Evolutionary conservation across 2,888 invertebrate species (phyloP).

Genomic region (Diarsia rubi): DNA sequence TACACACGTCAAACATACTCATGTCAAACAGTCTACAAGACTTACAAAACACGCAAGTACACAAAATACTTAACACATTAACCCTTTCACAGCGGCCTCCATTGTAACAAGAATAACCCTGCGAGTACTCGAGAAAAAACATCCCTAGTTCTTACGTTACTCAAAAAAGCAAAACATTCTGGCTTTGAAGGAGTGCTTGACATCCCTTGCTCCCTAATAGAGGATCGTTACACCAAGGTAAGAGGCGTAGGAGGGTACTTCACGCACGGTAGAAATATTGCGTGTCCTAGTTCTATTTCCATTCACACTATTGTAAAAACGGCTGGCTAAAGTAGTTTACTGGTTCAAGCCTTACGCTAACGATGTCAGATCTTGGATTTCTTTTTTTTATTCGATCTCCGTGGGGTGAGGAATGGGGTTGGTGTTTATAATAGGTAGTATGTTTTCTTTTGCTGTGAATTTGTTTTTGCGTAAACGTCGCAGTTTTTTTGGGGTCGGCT

Average conservation of each 20-base stretch:
- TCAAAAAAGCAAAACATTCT: constrained; percentile 77
- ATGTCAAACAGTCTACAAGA: constrained; percentile 10
- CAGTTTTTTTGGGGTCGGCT: too few species aligned
- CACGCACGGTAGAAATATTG: constrained; percentile 79
- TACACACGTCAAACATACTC: background rate
- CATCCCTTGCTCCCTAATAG: constrained; percentile 72
- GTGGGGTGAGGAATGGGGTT: background rate
- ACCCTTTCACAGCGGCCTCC: constrained; percentile 11
- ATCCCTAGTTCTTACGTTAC: constrained; percentile 67
- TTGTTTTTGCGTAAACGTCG: background rate
- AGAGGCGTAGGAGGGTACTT: constrained; percentile 70
- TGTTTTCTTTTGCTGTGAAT: background rate
- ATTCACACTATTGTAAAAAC: constrained; percentile 76
- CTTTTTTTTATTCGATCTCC: constrained; percentile 49
- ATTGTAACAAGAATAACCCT: constrained; percentile 45
- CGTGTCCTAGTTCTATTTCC: constrained; percentile 79
- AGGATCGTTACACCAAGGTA: constrained; percentile 78
- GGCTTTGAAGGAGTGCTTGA: constrained; percentile 69
- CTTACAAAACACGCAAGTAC: constrained; percentile 9
- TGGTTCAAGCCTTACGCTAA: constrained; percentile 72
- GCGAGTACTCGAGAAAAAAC: constrained; percentile 57
- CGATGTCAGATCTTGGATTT: constrained; percentile 69
- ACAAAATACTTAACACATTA: constrained; percentile 8
- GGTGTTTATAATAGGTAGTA: background rate
- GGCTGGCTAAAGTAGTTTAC: constrained; percentile 70